A percentile compares a stretch with the other conserved stretches of the same genome.
Evolutionary conservation across 2,888 invertebrate species (phyloP).

Genomic region (Chouioia cunea): DNA sequence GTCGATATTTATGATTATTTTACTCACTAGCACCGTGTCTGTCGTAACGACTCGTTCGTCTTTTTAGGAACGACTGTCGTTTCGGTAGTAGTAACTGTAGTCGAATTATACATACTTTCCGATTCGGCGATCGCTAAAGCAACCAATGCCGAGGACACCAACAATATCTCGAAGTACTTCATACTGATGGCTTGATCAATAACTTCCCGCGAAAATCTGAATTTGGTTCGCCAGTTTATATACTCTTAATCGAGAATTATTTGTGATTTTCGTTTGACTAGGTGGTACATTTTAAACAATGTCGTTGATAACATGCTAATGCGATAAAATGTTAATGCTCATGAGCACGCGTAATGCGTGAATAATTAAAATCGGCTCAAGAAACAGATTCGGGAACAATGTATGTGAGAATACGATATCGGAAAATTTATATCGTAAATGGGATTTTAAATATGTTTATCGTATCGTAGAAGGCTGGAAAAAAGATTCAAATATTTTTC

Average conservation of each 20-base stretch:
- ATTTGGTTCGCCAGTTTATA: neutral
- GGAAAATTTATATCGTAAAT: too few relatives aligned
- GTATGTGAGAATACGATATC: too few relatives aligned
- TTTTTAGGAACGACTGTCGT: too few relatives aligned
- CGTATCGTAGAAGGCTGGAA: too few relatives aligned
- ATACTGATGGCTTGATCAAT: neutral
- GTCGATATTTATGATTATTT: neutral
- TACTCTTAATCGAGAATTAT: conserved; percentile 2
- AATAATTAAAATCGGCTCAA: neutral
- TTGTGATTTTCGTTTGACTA: conserved; percentile 16
- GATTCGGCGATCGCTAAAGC: neutral
- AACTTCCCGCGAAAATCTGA: neutral
- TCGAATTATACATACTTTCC: too few relatives aligned
- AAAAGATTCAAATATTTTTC: too few relatives aligned
- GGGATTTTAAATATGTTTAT: too few relatives aligned
- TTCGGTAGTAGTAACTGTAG: too few relatives aligned
- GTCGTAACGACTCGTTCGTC: neutral
- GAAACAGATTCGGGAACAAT: neutral
- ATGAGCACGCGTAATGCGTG: neutral
- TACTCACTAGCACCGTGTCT: conserved; percentile 26
- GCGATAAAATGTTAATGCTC: conserved; percentile 20
- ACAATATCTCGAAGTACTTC: neutral
- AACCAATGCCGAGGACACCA: neutral
- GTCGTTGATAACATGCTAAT: neutral
- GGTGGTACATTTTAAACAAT: conserved; percentile 14